A percentile compares a stretch with the other conserved stretches of the same genome.
These are phyloP conservation scores for Latrodectus hesperus DNA, from an alignment of 2,888 invertebrate genomes.

Conservation along the genomic window DNA sequence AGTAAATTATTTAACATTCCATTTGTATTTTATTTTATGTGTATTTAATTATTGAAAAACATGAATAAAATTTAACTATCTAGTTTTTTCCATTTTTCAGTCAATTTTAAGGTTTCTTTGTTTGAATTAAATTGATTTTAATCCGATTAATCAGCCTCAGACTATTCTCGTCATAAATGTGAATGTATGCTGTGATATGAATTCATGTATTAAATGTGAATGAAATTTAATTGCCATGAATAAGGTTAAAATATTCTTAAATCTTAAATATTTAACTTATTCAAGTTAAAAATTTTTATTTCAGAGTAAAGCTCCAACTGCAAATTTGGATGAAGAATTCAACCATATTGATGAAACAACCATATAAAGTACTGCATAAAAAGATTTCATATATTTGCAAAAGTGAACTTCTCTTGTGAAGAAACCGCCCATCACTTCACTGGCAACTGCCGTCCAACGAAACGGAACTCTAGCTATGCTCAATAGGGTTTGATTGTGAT, in stretches of 20 bases:
- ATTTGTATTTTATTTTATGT: too few species aligned
- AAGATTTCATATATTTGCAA: background rate
- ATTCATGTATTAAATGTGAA: background rate
- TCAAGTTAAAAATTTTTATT: slow-evolving; percentile 6
- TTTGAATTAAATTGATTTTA: background rate
- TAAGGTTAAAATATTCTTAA: background rate
- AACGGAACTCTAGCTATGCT: slow-evolving; percentile 50
- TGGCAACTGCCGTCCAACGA: slow-evolving; percentile 27
- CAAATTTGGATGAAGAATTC: slow-evolving; percentile 51
- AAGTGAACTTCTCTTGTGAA: background rate
- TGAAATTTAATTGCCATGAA: too few species aligned
- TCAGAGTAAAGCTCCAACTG: slow-evolving; percentile 66
- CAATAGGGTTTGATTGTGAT: slow-evolving; percentile 64
- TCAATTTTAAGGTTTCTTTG: too few species aligned
- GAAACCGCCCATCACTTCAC: background rate
- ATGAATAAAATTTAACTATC: too few species aligned
- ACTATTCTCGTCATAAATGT: background rate
- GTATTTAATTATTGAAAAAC: too few species aligned
- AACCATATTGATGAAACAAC: slow-evolving; percentile 40
- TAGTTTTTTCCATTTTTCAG: too few species aligned
- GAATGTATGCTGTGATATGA: background rate
- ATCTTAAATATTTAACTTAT: background rate
- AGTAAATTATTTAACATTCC: too few species aligned
- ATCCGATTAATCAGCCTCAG: background rate
- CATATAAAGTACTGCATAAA: background rate